Conservation (phyloP, 2,888 invertebrate genomes). For the Atrina japonica region DNA sequence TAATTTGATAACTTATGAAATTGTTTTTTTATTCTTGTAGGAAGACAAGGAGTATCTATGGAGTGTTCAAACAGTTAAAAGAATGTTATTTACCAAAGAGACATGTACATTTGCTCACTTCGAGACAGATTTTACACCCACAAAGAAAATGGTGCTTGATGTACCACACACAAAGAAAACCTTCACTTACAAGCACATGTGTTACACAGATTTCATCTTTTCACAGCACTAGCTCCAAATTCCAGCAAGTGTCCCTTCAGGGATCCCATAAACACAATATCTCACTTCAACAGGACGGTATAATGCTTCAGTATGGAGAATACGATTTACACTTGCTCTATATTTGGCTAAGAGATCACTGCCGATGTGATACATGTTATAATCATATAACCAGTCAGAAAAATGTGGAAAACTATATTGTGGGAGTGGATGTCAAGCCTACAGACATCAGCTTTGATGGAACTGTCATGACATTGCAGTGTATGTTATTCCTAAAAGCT, state of each 20-base stretch:
- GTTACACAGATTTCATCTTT: too few species aligned
- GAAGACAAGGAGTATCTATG: too few species aligned
- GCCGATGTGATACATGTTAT: constrained; percentile 85
- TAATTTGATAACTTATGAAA: too few species aligned
- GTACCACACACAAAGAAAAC: too few species aligned
- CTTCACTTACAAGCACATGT: too few species aligned
- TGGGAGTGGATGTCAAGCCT: constrained; percentile 80
- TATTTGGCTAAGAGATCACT: constrained; percentile 85
- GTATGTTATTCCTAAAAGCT: constrained; percentile 65
- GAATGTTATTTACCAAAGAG: too few species aligned
- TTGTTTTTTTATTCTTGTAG: too few species aligned
- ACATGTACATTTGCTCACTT: too few species aligned
- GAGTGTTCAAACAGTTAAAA: too few species aligned
- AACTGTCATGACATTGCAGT: constrained; percentile 81
- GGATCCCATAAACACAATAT: constrained; percentile 11
- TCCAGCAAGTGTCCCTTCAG: neutral
- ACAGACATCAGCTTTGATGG: constrained; percentile 75
- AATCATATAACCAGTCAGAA: constrained; percentile 84
- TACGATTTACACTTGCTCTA: constrained; percentile 40
- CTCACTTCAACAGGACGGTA: constrained; percentile 1
- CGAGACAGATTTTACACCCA: too few species aligned
- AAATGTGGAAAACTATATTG: constrained; percentile 81
- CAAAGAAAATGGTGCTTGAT: too few species aligned
- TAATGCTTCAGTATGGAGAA: constrained; percentile 28
- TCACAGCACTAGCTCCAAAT: too few species aligned